Evolutionary conservation across 2,113 vertebrate species (phyloP), one percentile per base, ranked within the genome.

Genomic region (Spea bombifrons): DNA sequence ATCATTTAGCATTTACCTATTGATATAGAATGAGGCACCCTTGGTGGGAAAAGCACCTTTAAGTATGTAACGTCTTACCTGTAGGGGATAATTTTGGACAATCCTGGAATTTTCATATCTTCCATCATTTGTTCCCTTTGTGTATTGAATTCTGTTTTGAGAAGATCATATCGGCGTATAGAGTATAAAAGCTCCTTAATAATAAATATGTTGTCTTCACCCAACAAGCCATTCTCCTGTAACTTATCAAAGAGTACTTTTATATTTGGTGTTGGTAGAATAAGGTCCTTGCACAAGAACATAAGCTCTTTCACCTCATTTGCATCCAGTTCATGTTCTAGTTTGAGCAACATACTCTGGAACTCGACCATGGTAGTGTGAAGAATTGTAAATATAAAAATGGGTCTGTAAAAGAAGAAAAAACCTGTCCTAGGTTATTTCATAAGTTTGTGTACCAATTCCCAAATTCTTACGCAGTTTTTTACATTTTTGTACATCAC

Each of bases 121-220:
- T 3, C 57, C 7, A 55, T 43, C 84, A 93, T 82, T 71, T 87
- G 64, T 3, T 81, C 43, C 6, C 5, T 63, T 49, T 48, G 85
- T 69, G 72, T 87, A 7, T 17, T 3, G 69, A 93, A 75, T 0
- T 3, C 0, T 0, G 3, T 8, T 3, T 0, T 4, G 75, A 93
- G 82, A 3, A 93, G 83, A 17, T 92, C 87, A 0, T 88, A 69
- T 2, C 87, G 84, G 0, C 9, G 1, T 43, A 89, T 86, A 0
- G 2, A 48, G 77, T 84, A 93, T 3, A 93, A 81, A 48, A 93
- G 84, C 80, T 93, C 92, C 71, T 83, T 86, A 52, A 93, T 47
- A 73, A 91, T 88, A 71, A 0, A 76, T 12, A 86, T 47, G 10
- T 86, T 76, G 15, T 0, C 59, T 0, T 0, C 55, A 9, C 84